Evolutionary conservation across 1,140 invertebrate species (phyloP), one percentile per base, ranked within the genome.

Genomic region (Coenobita brevimanus): DNA sequence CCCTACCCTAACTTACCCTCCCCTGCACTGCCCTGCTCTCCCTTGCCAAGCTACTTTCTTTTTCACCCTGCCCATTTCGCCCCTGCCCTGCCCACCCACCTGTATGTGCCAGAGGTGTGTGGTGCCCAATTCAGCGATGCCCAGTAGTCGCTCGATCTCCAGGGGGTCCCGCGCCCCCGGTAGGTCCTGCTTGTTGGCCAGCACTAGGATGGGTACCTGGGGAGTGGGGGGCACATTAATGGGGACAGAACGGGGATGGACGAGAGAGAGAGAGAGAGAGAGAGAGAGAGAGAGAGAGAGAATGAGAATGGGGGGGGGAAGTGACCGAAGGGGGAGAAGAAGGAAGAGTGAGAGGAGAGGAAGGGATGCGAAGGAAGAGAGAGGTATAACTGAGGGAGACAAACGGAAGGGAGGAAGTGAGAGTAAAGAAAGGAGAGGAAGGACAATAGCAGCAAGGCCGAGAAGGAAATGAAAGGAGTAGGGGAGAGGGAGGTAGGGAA

Each of bases 131-230:
- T 99, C 98, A 88, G 96, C 94, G 24, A 99, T 94, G 1, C 97
- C 97, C 60, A 98, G 93, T 17, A 97, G 93, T 92, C 96, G 97
- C 92, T 98, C 97, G 89, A 98, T 93, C 91, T 98, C 97, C 50
- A 95, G 94, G 0, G 97, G 96, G 91, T 97, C 96, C 91, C 96
- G 96, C 0, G 97, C 97, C 54, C 96, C 96, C 4, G 97, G 97
- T 79, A 98, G 93, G 93, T 98, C 97, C 93, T 98, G 97, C 92
- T 98, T 98, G 92, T 98, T 98, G 2, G 97, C 97, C 78, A 98
- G 93, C 89, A 98, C 96, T 60, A 98, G 93, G 89, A 98, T 96
- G 30, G 97, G 97, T 10, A 98, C 97, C 57, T 96, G 96, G 46
- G 54, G 69, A 36, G 13, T 36, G n/a, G n/a, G 57, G 27, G 27